A percentile compares a stretch with the other conserved stretches of the same genome.
phyloP scores from a whole-genome alignment of 2,888 invertebrate genomes.

The Polydrusus cervinus region DNA sequence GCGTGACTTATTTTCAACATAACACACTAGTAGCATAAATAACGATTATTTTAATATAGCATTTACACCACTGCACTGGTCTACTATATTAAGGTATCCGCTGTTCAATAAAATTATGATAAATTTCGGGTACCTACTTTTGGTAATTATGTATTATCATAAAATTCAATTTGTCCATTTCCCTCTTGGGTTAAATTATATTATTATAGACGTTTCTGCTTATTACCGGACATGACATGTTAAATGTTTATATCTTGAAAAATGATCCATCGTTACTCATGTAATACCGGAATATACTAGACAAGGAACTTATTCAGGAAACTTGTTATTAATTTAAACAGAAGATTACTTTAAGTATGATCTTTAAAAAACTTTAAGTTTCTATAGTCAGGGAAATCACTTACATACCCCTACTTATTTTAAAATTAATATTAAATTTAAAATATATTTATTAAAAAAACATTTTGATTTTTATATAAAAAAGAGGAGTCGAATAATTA shows the following conservation, averaged over 20 bases:
- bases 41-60: no score
- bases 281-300: not conserved
- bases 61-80: no score
- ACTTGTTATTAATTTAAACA: not conserved
- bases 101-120: slow-evolving; percentile 3
- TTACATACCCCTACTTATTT: no score
- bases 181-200: slow-evolving; percentile 10
- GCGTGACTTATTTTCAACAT: no score
- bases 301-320: not conserved
- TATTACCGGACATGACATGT: not conserved
- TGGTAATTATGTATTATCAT: not conserved
- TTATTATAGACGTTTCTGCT: not conserved
- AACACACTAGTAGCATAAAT: no score
- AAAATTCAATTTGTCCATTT: slow-evolving; percentile 4
- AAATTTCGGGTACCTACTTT: not conserved
- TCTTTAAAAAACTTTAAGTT: no score
- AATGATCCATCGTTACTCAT: not conserved
- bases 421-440: no score
- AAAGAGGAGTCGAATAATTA: no score
- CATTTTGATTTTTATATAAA: no score
- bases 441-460: no score
- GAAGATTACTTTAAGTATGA: no score
- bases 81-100: not conserved
- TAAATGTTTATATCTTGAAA: not conserved
- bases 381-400: no score